Percentiles rank a stretch among this genome's conserved stretches.
phyloP scores from a whole-genome alignment of 2,888 invertebrate species.

The Noctua comes region DNA sequence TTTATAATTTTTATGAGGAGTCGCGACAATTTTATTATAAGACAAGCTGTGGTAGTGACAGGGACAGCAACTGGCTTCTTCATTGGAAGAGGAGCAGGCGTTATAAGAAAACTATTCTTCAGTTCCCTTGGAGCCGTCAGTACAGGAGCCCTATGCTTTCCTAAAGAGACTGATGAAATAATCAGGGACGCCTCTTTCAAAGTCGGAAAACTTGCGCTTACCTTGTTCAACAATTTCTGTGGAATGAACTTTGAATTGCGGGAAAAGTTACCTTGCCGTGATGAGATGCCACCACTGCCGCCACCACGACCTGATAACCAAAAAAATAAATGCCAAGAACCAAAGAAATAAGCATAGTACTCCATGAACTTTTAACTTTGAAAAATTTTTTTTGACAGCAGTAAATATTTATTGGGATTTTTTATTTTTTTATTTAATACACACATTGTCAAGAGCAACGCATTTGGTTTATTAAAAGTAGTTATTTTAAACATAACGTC shows the following conservation, averaged over 20 bases:
- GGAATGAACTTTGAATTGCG: slow-evolving; percentile 64
- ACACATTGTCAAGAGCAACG: background rate
- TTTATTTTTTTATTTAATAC: background rate
- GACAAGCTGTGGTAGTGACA: slow-evolving; percentile 68
- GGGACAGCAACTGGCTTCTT: slow-evolving; percentile 71
- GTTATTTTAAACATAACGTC: background rate
- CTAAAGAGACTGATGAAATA: slow-evolving; percentile 67
- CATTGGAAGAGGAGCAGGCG: slow-evolving; percentile 48
- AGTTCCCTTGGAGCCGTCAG: slow-evolving; percentile 21
- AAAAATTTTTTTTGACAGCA: background rate
- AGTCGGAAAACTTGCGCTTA: slow-evolving; percentile 61
- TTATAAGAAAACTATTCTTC: slow-evolving; percentile 60
- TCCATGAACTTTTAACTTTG: background rate
- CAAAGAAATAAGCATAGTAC: too few species aligned
- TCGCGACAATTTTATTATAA: slow-evolving; percentile 68
- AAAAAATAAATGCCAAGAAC: slow-evolving; percentile 32
- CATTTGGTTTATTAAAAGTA: background rate
- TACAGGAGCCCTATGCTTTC: slow-evolving; percentile 48
- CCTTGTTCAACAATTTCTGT: slow-evolving; percentile 70
- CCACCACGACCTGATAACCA: slow-evolving; percentile 42
- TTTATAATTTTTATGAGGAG: slow-evolving; percentile 74
- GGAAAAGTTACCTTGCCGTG: slow-evolving; percentile 74
- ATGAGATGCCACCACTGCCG: slow-evolving; percentile 68
- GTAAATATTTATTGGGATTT: background rate
- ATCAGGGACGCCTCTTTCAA: slow-evolving; percentile 70